Evolutionary conservation across 2,888 invertebrate genomes (phyloP).

Genomic region (Octonoba sinensis): DNA sequence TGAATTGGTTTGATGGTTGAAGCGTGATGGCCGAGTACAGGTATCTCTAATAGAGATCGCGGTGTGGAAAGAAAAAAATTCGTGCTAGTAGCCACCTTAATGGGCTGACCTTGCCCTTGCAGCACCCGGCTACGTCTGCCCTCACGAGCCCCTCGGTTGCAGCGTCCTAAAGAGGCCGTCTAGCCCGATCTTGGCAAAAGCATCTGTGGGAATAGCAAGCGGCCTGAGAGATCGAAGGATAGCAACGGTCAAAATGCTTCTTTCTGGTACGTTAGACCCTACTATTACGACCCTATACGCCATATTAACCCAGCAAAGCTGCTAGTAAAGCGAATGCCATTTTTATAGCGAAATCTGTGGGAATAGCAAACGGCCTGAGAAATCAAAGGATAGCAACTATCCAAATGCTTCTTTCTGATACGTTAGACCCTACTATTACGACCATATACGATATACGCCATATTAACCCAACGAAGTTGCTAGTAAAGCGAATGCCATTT

Average conservation of each 20-base stretch:
- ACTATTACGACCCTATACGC: no score
- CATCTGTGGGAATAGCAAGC: neutral
- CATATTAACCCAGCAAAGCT: no score
- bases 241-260: no score
- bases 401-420: no score
- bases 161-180: conserved; percentile 39
- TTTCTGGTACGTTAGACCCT: no score
- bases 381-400: no score
- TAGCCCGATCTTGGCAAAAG: conserved; percentile 5
- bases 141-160: conserved; percentile 15
- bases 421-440: no score
- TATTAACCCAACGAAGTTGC: no score
- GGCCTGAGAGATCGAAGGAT: neutral
- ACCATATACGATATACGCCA: no score
- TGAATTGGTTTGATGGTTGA: conserved; percentile 30
- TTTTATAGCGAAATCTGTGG: no score
- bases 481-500: no score
- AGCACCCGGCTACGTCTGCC: conserved; percentile 36
- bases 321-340: no score
- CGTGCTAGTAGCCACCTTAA: conserved; percentile 56
- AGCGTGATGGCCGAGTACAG: conserved; percentile 46
- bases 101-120: conserved; percentile 49
- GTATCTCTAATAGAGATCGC: conserved; percentile 49
- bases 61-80: conserved; percentile 26
- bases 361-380: neutral